These are phyloP conservation scores for Eubasilissa splendida DNA, from an alignment of 2,888 invertebrate species.

Conservation along the genomic window DNA sequence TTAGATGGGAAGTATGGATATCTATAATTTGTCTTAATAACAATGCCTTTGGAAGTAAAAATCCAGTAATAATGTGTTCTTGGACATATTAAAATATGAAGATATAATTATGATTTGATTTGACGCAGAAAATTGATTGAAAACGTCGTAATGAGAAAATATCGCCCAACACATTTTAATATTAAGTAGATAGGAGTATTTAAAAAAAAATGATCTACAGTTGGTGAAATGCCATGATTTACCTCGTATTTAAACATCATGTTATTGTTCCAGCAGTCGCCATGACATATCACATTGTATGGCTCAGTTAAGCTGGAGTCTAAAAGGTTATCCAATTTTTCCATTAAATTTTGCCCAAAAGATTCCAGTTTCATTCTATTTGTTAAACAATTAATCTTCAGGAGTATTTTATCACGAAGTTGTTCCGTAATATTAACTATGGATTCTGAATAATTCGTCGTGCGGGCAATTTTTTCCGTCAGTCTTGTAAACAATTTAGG, in stretches of 20 bases:
- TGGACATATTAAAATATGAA: too few relatives aligned
- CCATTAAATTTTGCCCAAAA: not conserved
- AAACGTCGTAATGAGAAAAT: too few relatives aligned
- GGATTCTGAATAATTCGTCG: not conserved
- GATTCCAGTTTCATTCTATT: not conserved
- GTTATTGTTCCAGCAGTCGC: slow-evolving; percentile 27
- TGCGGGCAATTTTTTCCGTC: not conserved
- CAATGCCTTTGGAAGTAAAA: too few relatives aligned
- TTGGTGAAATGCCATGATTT: not conserved
- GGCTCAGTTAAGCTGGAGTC: slow-evolving; percentile 18
- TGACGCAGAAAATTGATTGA: too few relatives aligned
- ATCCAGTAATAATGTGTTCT: too few relatives aligned
- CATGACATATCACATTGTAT: slow-evolving; percentile 17
- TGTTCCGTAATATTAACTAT: not conserved
- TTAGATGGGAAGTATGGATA: too few relatives aligned
- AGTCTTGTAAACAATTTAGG: slow-evolving; percentile 52
- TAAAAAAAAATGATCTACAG: not conserved
- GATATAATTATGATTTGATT: too few relatives aligned
- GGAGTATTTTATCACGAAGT: not conserved
- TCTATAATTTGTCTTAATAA: too few relatives aligned
- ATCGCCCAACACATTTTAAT: too few relatives aligned
- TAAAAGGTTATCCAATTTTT: not conserved
- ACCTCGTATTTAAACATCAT: slow-evolving; percentile 25
- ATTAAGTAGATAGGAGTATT: not conserved
- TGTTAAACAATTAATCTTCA: not conserved